Base-by-base conservation (phyloP, 2,113 vertebrate species). In the Oreochromis aureus region DNA sequence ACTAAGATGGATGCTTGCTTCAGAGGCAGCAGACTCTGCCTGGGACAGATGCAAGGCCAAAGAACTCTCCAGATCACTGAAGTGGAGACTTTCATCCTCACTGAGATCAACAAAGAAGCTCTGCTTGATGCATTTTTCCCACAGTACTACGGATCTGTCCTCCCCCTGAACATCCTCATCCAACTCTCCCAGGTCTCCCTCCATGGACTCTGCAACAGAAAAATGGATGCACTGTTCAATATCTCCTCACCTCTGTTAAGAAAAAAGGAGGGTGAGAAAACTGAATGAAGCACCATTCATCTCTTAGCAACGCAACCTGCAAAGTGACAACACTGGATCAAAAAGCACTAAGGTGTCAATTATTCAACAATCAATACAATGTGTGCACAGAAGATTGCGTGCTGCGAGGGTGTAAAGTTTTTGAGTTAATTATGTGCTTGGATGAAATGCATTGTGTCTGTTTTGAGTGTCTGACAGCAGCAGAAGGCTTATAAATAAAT, bases 1-100 rank as follows among this genome's bases (percentile, higher is more conserved):
- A 71, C 89, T 95, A 54, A 96, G 91, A 80, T 96, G 91, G 30
- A 96, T 53, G 83, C 94, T 96, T 53, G 89, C 7, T n/a, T 95
- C 95, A 3, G 95, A 93, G n/a, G 80, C 79, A 32, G 88, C 86
- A 19, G 95, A 96, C 59, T 93, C 94, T 48, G 46, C 81, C 69
- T 92, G 93, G 7, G 95, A 96, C 18, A 96, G 53, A 66, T 88
- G 88, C 7, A 96, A 89, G 10, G 82, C 91, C 59, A 96, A 93
- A 56, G 95, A 95, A 79, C 54, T 89, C 85, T 96, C 94, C 71
- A 96, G 83, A 79, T 97, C 96, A 90, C 92, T 97, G 59, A 96
- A 76, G 84, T 96, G 96, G 58, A 97, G 89, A 88, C 96, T 96
- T 84, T 96, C 95, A 85, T 97, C 94, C 69, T 97, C 96, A 85